Evolutionary conservation across 2,113 vertebrate species (phyloP), one percentile per base, ranked within the genome.

Genomic region (Pandion haliaetus): DNA sequence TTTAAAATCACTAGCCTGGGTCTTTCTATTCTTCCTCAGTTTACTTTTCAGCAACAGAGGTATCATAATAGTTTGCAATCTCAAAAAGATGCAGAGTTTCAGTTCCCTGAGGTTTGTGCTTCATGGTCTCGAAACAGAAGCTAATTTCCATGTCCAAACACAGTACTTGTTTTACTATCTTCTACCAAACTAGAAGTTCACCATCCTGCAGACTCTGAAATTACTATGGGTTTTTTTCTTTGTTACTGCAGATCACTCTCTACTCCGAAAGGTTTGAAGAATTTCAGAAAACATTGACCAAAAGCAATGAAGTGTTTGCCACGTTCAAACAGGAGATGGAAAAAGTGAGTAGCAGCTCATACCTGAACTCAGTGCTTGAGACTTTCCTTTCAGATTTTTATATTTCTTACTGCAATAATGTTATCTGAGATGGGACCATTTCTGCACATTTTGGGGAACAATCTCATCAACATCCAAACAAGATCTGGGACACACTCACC

Each of bases 301-400:
- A 99, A 97, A 99, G 99, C 98, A 99, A 99, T 58, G 99, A 99
- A 74, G 99, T 99, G 87, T 99, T 99, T 81, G 96, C 97, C 87
- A 98, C 97, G 18, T 99, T 99, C 98, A 99, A 99, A 95, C 98
- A 99, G 93, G 99, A 99, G 97, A 99, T 99, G 99, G 99, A 99
- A 31, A 99, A 99, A 91, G 99, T 99, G 85, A 98, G 98, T 98
- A 89, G 45, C 66, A 66, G 61, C 40, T 84, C 47, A 57, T 47
- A 67, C 28, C 34, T 82, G 77, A 42, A 24, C 58, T 57, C 38
- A 80, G 29, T 88, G 77, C 34, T 87, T 95, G 65, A 82, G 28
- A 55, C 49, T 86, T 85, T 92, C 67, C 47, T 70, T 93, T 96
- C 88, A 81, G 45, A 94, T 84, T 94, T 57, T 95, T 14, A 4